A percentile compares a stretch with the other conserved stretches of the same genome.
These are phyloP conservation scores for Thunnus thynnus DNA, from an alignment of 2,113 vertebrate genomes.

Conservation along the genomic window DNA sequence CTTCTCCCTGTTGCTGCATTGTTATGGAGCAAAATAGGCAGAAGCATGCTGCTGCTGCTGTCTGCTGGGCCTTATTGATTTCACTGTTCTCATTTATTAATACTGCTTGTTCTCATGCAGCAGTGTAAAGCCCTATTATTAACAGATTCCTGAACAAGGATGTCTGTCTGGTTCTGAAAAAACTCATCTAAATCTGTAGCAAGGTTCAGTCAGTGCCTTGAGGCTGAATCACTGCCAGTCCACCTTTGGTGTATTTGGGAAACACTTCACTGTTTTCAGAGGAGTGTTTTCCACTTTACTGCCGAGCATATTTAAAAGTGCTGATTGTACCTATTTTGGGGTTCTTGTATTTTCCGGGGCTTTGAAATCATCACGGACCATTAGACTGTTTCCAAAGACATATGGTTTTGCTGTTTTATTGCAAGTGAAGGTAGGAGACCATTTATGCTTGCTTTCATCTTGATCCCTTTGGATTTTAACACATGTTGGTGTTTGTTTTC, in stretches of 20 bases:
- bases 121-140: constrained; percentile 63
- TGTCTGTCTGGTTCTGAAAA: constrained; percentile 55
- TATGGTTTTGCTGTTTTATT: constrained; percentile 25
- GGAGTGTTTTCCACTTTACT: constrained; percentile 59
- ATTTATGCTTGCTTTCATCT: constrained; percentile 23
- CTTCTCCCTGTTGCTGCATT: constrained; percentile 67
- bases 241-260: constrained; percentile 61
- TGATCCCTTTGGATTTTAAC: constrained; percentile 32
- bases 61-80: constrained; percentile 44
- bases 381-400: constrained; percentile 11
- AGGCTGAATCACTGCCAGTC: constrained; percentile 47
- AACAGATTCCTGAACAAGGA: constrained; percentile 73
- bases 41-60: not conserved
- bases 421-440: not conserved
- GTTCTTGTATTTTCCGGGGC: constrained; percentile 20
- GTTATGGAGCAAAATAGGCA: constrained; percentile 37
- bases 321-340: constrained; percentile 44
- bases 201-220: constrained; percentile 51
- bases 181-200: constrained; percentile 21
- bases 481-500: constrained; percentile 59
- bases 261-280: constrained; percentile 66
- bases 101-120: constrained; percentile 51
- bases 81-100: constrained; percentile 36
- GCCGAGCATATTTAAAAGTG: constrained; percentile 44
- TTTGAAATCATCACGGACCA: constrained; percentile 19